Evolutionary conservation across 1,140 invertebrate species (phyloP), one percentile per base, ranked within the genome.

Genomic region (Delia radicum): DNA sequence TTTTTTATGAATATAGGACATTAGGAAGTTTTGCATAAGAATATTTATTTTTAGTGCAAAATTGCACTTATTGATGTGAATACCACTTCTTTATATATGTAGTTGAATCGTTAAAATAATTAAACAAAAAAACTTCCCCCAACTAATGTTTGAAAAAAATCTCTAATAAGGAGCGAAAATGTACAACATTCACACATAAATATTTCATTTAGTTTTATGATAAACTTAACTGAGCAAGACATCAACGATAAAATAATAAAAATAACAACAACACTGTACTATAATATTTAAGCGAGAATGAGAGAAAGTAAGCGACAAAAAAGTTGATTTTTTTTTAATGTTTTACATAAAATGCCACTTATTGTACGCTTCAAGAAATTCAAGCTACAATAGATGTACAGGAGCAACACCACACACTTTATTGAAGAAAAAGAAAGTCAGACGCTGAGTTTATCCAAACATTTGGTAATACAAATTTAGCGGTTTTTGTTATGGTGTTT

Each of bases 171-270:
- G 8, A 37, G 18, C 6, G 48, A 55, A n/a, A n/a, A n/a, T n/a
- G 21, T 67, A 24, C 13, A 21, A 29, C 28, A 29, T 15, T 67
- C 18, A 67, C 48, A 29, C 28, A 67, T 67, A 67, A 67, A 67
- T 31, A 67, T 67, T 67, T 67, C 63, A 67, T 67, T 67, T 67
- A 29, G 63, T 67, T 67, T 67, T 67, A 67, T 31, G n/a, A 67
- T 67, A 18, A 67, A 67, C 63, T 67, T 31, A 67, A 67, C 63
- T 29, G 29, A 31, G 31, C 29, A 67, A 67, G 63, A 31, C 63
- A 67, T 67, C 28, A 67, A 67, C 5, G 28, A 31, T 29, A 67
- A 31, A 67, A 31, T 67, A 67, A 67, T 31, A 31, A 31, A 12
- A 31, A 67, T 21, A 31, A 67, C 13, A 27, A 65, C 63, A 67